Evolutionary conservation across 2,888 invertebrate genomes (phyloP).

Genomic region (Chironomus tentans): DNA sequence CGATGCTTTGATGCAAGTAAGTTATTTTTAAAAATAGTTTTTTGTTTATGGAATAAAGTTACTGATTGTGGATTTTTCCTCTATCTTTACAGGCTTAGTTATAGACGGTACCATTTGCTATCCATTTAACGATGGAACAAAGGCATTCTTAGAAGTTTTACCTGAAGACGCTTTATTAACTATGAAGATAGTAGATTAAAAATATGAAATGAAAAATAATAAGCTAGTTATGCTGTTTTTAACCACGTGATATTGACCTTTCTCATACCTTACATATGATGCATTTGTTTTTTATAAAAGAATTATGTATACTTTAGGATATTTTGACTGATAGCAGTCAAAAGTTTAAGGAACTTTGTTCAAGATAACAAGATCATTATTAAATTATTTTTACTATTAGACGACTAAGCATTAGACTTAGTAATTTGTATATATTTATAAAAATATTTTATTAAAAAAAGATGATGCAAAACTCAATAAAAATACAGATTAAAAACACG

Average conservation of each 20-base stretch:
- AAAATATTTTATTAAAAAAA: too few species aligned
- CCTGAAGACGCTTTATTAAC: conserved; percentile 85
- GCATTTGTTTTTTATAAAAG: not conserved
- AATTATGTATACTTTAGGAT: not conserved
- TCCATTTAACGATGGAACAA: conserved; percentile 88
- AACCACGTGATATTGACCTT: not conserved
- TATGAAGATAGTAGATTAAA: conserved; percentile 42
- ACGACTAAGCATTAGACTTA: too few species aligned
- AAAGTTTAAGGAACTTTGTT: not conserved
- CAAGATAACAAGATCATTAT: not conserved
- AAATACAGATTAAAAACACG: not conserved
- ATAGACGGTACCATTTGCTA: conserved; percentile 92
- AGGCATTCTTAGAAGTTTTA: conserved; percentile 70
- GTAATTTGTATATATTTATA: too few species aligned
- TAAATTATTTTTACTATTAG: not conserved
- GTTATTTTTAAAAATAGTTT: conserved; percentile 29
- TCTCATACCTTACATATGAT: not conserved
- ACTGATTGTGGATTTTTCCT: not conserved
- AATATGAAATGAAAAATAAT: too few species aligned
- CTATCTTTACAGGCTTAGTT: conserved; percentile 56
- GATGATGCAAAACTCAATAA: not conserved
- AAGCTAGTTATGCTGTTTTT: not conserved
- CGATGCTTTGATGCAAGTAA: conserved; percentile 76
- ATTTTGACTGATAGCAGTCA: not conserved
- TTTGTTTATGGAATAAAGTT: not conserved